Evolutionary conservation across 1,140 invertebrate species (phyloP).

Genomic region (Penaeus indicus): DNA sequence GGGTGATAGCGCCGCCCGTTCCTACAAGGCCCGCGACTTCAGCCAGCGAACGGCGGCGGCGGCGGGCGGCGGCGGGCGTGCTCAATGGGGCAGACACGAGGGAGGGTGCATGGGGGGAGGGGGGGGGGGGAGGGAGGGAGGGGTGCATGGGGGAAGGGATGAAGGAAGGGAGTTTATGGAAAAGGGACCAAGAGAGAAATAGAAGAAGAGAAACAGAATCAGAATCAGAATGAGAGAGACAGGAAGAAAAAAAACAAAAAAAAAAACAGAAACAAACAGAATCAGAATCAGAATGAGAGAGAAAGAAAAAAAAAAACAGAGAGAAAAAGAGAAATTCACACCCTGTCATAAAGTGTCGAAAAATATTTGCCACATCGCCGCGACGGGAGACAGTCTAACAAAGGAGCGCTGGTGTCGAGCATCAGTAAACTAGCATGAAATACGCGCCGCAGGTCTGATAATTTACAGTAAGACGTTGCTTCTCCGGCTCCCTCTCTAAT

Average conservation of each 20-base stretch:
- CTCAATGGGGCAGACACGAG: conserved; percentile 55
- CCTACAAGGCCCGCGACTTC: not conserved
- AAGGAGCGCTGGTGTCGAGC: conserved; percentile 43
- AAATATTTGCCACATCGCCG: conserved; percentile 61
- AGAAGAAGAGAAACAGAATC: no score
- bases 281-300: no score
- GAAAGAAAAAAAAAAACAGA: no score
- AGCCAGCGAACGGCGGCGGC: not conserved
- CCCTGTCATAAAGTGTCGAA: conserved; percentile 60
- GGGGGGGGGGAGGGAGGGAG: no score
- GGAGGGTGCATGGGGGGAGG: not conserved
- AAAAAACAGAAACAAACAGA: no score
- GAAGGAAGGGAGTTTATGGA: no score
- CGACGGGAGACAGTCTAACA: conserved; percentile 57
- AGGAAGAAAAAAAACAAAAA: no score
- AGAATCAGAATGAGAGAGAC: no score
- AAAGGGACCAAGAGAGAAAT: no score
- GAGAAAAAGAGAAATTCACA: conserved; percentile 2
- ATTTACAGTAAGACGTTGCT: no score
- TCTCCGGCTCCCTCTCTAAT: not conserved
- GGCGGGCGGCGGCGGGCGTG: not conserved
- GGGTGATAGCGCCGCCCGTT: not conserved
- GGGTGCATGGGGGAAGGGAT: no score
- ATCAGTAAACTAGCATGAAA: conserved; percentile 54
- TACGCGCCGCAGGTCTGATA: conserved; percentile 4